Percentiles rank a stretch among this genome's conserved stretches.
Conservation (phyloP, 2,797 vertebrate species). For the Danionella dracula region DNA sequence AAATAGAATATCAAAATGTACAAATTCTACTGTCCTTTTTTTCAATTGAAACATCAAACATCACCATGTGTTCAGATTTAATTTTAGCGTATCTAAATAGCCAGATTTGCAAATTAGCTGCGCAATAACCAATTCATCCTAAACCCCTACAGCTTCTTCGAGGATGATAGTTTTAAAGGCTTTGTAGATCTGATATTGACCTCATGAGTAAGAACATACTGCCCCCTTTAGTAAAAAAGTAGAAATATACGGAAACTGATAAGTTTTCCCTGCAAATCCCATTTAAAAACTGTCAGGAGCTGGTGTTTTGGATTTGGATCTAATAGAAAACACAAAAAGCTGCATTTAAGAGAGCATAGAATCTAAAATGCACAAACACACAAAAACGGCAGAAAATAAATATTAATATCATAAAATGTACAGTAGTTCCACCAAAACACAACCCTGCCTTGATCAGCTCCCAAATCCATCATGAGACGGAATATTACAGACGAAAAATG, state of each 20-base stretch:
- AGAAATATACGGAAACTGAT: constrained; percentile 47
- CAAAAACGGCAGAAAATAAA: constrained; percentile 44
- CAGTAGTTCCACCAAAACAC: constrained; percentile 34
- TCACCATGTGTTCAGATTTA: not conserved
- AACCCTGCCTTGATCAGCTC: constrained; percentile 30
- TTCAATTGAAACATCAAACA: not conserved
- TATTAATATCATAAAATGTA: constrained; percentile 42
- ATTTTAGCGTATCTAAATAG: not conserved
- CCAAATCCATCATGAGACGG: constrained; percentile 36
- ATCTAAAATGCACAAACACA: constrained; percentile 50
- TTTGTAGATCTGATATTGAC: not conserved
- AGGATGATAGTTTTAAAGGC: not conserved
- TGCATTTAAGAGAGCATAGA: constrained; percentile 31
- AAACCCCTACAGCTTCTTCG: not conserved
- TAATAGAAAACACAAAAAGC: constrained; percentile 45
- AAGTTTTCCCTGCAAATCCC: constrained; percentile 40
- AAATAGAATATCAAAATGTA: constrained; percentile 8
- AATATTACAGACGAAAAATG: constrained; percentile 41
- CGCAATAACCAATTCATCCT: constrained; percentile 10
- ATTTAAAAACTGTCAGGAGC: constrained; percentile 34
- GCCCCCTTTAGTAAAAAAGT: constrained; percentile 55
- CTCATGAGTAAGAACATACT: constrained; percentile 49
- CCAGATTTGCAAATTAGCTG: not conserved
- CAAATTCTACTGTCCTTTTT: not conserved
- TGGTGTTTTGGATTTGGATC: constrained; percentile 41